Conservation (phyloP, 2,888 invertebrate genomes). For the Drosophila incognita region DNA sequence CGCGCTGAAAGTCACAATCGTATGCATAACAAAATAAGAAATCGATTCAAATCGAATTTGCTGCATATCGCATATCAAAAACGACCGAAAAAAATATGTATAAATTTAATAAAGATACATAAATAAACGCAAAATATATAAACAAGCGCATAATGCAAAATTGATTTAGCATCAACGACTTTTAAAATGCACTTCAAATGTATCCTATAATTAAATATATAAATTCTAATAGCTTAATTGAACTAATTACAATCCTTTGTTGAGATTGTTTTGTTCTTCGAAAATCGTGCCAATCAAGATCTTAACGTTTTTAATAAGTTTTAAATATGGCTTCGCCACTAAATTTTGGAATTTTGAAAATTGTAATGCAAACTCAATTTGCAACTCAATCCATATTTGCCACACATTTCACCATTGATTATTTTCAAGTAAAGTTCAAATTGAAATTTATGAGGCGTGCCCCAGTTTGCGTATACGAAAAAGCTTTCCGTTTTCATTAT, state of each 20-base stretch:
- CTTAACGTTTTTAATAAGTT: not conserved
- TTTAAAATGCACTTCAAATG: slow-evolving; percentile 12
- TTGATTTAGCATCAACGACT: slow-evolving; percentile 28
- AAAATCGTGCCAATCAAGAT: not conserved
- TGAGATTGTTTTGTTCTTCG: not conserved
- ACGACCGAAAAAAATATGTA: not conserved
- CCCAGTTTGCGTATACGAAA: not conserved
- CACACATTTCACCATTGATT: not conserved
- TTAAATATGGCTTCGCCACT: not conserved
- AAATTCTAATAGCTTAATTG: too few species aligned
- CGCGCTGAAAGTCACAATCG: slow-evolving; percentile 39
- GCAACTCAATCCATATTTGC: not conserved
- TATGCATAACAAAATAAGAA: slow-evolving; percentile 52
- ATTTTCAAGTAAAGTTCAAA: not conserved
- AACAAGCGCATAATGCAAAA: slow-evolving; percentile 9
- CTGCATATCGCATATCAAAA: slow-evolving; percentile 18
- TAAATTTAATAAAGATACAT: not conserved
- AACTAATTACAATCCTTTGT: not conserved
- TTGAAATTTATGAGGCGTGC: not conserved
- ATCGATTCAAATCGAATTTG: slow-evolving; percentile 49
- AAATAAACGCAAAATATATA: not conserved
- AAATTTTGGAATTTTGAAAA: not conserved
- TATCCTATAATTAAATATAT: not conserved
- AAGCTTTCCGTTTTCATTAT: not conserved
- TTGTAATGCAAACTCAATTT: not conserved